phyloP scores from a whole-genome alignment of 2,888 invertebrate genomes.

The Leucophenga maculata region DNA sequence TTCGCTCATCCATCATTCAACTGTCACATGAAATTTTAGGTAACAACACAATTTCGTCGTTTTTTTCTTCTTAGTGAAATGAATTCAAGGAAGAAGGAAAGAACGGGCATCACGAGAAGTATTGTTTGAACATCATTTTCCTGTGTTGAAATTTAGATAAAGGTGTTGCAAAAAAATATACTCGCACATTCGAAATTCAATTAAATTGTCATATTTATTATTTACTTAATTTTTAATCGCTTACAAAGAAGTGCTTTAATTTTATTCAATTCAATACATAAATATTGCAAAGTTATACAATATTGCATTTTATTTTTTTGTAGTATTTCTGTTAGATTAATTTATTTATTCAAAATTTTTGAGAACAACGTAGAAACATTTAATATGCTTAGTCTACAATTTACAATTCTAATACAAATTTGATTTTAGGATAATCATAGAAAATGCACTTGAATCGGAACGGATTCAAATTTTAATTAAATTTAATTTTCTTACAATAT shows the following conservation, averaged over 20 bases:
- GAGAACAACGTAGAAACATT: slow-evolving; percentile 60
- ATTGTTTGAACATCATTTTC: no score
- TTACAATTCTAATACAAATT: slow-evolving; percentile 34
- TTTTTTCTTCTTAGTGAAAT: no score
- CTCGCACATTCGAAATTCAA: not conserved
- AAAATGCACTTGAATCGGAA: slow-evolving; percentile 57
- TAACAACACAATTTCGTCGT: slow-evolving; percentile 29
- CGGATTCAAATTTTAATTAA: slow-evolving; percentile 49
- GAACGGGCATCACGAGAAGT: no score
- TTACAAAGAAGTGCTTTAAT: no score
- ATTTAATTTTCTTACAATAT: slow-evolving; percentile 18
- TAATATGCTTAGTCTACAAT: slow-evolving; percentile 34
- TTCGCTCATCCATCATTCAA: slow-evolving; percentile 59
- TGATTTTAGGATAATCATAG: slow-evolving; percentile 44
- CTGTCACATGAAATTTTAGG: slow-evolving; percentile 52
- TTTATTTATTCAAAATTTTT: slow-evolving; percentile 45
- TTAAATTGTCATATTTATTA: slow-evolving; percentile 8
- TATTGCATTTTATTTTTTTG: not conserved
- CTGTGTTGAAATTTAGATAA: no score
- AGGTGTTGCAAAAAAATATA: no score
- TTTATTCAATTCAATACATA: no score
- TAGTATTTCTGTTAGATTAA: slow-evolving; percentile 42
- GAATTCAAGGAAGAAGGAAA: no score
- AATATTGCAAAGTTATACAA: no score
- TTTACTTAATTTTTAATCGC: no score